Evolutionary conservation across 2,797 vertebrate genomes (phyloP).

Genomic region (Crocidura indochinensis): DNA sequence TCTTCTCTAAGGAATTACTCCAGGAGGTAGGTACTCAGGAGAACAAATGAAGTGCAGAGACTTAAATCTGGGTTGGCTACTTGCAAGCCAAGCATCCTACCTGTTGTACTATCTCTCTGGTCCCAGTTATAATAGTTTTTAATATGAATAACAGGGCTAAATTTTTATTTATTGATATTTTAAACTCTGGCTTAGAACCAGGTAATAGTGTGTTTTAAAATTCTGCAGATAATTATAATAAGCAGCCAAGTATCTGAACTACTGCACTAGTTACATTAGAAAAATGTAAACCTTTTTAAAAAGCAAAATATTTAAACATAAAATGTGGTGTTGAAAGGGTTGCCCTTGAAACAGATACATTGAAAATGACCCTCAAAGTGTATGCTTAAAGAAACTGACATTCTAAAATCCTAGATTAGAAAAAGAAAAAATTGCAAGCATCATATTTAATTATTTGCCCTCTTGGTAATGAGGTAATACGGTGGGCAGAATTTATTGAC

Average conservation of each 20-base stretch:
- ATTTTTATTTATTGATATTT: slow-evolving; percentile 43
- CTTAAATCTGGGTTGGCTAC: no score
- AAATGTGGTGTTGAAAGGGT: slow-evolving; percentile 47
- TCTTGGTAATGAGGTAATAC: slow-evolving; percentile 83
- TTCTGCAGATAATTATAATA: slow-evolving; percentile 43
- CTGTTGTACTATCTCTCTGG: no score
- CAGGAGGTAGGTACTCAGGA: no score
- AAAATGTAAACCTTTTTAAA: slow-evolving; percentile 69
- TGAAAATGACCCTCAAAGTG: slow-evolving; percentile 17
- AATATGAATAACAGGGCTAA: slow-evolving; percentile 3
- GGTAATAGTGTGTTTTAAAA: slow-evolving; percentile 41
- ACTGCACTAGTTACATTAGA: slow-evolving; percentile 42
- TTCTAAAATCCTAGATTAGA: slow-evolving; percentile 25
- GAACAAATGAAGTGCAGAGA: no score
- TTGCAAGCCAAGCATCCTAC: no score
- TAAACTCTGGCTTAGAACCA: slow-evolving; percentile 43
- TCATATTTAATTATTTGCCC: slow-evolving; percentile 80
- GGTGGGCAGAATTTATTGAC: slow-evolving; percentile 91
- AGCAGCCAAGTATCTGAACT: slow-evolving; percentile 63
- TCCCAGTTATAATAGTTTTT: no score
- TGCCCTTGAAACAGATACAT: slow-evolving; percentile 23
- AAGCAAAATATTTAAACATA: slow-evolving; percentile 46
- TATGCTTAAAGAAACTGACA: neutral
- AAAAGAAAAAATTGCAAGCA: neutral
- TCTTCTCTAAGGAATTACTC: no score